Evolutionary conservation across 2,113 vertebrate genomes (phyloP).

Genomic region (Puffinus mauretanicus): DNA sequence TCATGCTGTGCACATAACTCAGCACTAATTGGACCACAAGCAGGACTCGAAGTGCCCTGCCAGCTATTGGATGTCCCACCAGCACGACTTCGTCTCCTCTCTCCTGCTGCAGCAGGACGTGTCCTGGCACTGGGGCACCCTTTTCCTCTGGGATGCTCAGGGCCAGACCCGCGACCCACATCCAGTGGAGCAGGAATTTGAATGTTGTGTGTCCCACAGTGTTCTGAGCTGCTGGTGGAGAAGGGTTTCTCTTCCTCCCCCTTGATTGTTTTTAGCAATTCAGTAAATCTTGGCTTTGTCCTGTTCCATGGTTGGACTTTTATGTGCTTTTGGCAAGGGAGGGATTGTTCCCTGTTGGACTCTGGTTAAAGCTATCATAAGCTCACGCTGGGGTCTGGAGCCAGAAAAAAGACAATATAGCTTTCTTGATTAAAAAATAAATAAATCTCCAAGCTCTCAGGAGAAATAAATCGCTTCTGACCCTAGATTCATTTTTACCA

Average conservation of each 20-base stretch:
- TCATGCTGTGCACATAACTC: background rate
- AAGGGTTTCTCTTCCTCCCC: background rate
- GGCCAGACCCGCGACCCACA: accelerated
- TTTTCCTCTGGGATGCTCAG: background rate
- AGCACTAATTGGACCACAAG: background rate
- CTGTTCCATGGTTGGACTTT: background rate
- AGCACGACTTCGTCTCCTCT: background rate
- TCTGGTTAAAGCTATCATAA: background rate
- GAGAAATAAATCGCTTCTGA: background rate
- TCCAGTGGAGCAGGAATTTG: background rate
- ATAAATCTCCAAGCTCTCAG: background rate
- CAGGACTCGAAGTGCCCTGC: background rate
- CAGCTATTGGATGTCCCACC: background rate
- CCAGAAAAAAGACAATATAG: background rate
- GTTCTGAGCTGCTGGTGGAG: background rate
- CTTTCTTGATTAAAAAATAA: background rate
- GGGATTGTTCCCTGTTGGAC: background rate
- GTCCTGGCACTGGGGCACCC: background rate
- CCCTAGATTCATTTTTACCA: background rate
- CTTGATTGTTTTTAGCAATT: background rate
- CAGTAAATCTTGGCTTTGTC: background rate
- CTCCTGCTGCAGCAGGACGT: background rate
- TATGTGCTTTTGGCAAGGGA: background rate
- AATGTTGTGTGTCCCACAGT: background rate
- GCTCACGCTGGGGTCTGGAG: background rate